phyloP scores from a whole-genome alignment of 1,140 invertebrate genomes.

The Caenorhabditis latens region DNA sequence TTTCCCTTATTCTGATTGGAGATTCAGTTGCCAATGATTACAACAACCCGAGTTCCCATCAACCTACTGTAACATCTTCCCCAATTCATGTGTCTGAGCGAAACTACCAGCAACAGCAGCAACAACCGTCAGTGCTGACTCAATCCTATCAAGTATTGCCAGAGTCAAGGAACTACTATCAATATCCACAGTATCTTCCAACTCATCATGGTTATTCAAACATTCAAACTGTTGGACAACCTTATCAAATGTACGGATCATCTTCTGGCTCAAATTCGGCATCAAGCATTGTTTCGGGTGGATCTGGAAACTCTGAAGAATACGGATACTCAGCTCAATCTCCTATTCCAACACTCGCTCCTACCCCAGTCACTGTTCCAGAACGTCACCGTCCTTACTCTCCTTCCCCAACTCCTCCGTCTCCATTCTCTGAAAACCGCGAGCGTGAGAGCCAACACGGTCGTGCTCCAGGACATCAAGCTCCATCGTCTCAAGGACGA shows the following conservation, averaged over 20 bases:
- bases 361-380: neutral
- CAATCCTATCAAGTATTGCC: constrained; percentile 32
- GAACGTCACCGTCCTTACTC: constrained; percentile 11
- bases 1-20: constrained; percentile 21
- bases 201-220: constrained; percentile 31
- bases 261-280: neutral
- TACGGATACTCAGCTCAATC: neutral
- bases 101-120: neutral
- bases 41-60: neutral
- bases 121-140: constrained; percentile 18
- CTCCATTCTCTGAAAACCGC: constrained; percentile 7
- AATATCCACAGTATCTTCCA: constrained; percentile 45
- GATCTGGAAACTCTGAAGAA: neutral
- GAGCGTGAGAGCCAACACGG: neutral
- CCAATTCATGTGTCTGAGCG: constrained; percentile 15
- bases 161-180: constrained; percentile 37
- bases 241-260: constrained; percentile 21
- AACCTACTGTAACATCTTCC: constrained; percentile 28
- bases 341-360: neutral
- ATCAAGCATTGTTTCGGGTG: constrained; percentile 5
- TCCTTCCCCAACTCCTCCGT: constrained; percentile 3
- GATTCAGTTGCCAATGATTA: constrained; percentile 28
- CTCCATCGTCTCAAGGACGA: neutral
- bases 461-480: constrained; percentile 30
- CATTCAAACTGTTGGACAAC: constrained; percentile 36